Percentiles rank a stretch among this genome's conserved stretches.
Conservation (phyloP, 2,113 vertebrate genomes). For the Carassius carassius region DNA sequence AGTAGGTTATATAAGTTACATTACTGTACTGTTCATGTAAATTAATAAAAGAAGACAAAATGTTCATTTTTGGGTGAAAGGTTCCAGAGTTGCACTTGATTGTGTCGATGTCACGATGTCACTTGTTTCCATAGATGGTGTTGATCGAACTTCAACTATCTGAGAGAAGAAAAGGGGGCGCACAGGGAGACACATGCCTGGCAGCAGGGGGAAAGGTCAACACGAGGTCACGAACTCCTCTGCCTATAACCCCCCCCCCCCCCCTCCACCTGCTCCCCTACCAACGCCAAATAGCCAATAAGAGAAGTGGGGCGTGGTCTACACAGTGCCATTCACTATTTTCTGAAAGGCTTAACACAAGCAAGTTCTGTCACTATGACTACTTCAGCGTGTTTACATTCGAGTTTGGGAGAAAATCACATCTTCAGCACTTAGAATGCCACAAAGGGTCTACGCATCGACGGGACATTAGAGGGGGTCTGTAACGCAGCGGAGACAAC, state of each 20-base stretch:
- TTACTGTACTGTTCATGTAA: not conserved
- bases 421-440: constrained; percentile 2
- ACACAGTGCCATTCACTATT: constrained; percentile 54
- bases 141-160: constrained; percentile 96
- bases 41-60: not conserved
- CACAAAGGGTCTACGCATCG: not conserved
- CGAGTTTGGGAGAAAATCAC: constrained; percentile 46
- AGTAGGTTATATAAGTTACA: not conserved
- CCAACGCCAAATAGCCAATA: constrained; percentile 60
- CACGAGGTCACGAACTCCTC: constrained; percentile 61
- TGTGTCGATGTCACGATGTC: constrained; percentile 29
- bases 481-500: not conserved
- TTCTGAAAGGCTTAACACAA: constrained; percentile 57
- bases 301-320: constrained; percentile 63
- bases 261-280: constrained; percentile 28
- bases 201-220: constrained; percentile 66
- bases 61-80: not conserved
- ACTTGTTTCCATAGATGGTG: constrained; percentile 80
- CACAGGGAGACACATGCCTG: constrained; percentile 73
- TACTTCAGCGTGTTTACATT: constrained; percentile 54
- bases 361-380: constrained; percentile 53
- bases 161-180: constrained; percentile 76
- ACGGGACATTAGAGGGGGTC: not conserved
- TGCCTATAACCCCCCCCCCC: constrained; percentile 36
- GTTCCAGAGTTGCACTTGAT: not conserved